Evolutionary conservation across 2,888 invertebrate species (phyloP), one percentile per base, ranked within the genome.

Genomic region (Xestia ashworthii): DNA sequence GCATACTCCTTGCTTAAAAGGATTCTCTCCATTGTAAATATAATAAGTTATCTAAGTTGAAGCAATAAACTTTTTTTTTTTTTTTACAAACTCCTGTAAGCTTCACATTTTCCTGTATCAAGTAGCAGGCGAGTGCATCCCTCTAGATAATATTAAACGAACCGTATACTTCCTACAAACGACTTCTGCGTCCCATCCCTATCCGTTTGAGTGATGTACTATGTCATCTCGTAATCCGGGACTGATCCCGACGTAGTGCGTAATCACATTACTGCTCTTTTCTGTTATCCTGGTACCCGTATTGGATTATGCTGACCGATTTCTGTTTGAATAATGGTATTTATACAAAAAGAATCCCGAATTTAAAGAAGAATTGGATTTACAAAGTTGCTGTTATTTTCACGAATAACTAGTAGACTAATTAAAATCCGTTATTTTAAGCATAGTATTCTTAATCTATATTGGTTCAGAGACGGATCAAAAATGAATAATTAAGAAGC

Each of bases 221-320:
- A 74, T 60, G 82, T 80, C 86, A 82, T 82, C 78, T 76, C 71
- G 81, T 85, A 85, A 87, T 87, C 82, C 77, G 60, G 85, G 87
- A 69, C 82, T 78, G 71, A 81, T 87, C 85, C 82, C 76, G 53
- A 70, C 69, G 74, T 76, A 64, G 71, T 71, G 74, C 71, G 86
- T 78, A 70, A 78, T 78, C 69, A 72, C 69, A 64, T 72, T 67
- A 83, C 69, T 68, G 78, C 16, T 78, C 60, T 74, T 74, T 87
- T 74, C 70, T 84, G 85, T 80, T 76, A 71, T 76, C 84, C 87
- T 87, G 87, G 73, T 84, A 84, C 81, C 73, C 69, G 53, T 71
- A 68, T 71, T 58, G 68, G 60, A 82, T 85, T 82, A 85, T 44
- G 44, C 44, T 75, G 76, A 66, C 82, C 65, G 60, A 85, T 82